Evolutionary conservation across 2,888 invertebrate species (phyloP).

Genomic region (Agapetus fuscipes): DNA sequence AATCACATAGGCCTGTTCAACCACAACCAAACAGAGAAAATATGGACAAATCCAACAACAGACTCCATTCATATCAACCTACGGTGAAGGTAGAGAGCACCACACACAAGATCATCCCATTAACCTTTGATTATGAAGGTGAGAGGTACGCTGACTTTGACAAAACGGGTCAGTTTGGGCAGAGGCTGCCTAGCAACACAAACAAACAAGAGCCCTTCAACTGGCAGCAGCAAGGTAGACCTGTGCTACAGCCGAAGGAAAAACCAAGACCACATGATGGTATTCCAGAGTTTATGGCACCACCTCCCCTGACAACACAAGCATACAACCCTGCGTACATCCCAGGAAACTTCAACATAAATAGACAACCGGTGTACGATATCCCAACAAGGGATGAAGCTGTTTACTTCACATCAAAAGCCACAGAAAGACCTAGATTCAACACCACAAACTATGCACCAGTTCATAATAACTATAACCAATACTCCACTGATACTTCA

Average conservation of each 20-base stretch:
- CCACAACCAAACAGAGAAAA: background rate
- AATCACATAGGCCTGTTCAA: background rate
- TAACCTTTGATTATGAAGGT: constrained; percentile 21
- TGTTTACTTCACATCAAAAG: constrained; percentile 13
- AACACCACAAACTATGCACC: constrained; percentile 27
- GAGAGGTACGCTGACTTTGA: constrained; percentile 26
- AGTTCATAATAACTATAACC: constrained; percentile 25
- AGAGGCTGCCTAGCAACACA: constrained; percentile 35
- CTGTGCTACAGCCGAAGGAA: constrained; percentile 22
- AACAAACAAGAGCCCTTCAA: constrained; percentile 35
- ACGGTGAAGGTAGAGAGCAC: constrained; percentile 35
- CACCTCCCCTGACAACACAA: constrained; percentile 27
- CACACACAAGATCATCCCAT: constrained; percentile 37
- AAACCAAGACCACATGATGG: constrained; percentile 8
- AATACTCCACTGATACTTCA: constrained; percentile 37
- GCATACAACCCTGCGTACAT: constrained; percentile 33
- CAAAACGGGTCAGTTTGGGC: constrained; percentile 32
- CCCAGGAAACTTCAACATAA: constrained; percentile 31
- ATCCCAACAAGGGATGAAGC: constrained; percentile 40
- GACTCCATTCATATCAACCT: background rate
- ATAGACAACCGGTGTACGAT: constrained; percentile 38
- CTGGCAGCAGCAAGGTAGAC: constrained; percentile 27
- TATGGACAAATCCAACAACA: background rate
- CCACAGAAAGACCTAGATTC: constrained; percentile 24
- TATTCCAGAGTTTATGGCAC: constrained; percentile 13